A percentile compares a stretch with the other conserved stretches of the same genome.
phyloP scores from a whole-genome alignment of 2,113 vertebrate genomes.

The Ptilonorhynchus violaceus region DNA sequence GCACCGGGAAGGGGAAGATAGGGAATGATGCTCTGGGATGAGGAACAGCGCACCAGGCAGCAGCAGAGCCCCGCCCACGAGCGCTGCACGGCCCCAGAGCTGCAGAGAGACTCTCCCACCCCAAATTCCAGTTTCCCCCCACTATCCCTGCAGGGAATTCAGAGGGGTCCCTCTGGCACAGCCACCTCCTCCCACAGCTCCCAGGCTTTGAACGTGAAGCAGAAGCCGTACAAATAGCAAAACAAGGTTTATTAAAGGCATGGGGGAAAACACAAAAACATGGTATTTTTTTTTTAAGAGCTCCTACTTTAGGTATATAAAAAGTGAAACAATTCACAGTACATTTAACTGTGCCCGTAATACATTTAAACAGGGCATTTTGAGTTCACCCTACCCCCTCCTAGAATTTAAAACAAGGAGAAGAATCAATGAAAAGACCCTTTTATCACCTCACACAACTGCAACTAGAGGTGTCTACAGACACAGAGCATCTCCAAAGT shows the following conservation, averaged over 20 bases:
- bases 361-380: neutral
- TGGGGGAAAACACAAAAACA: neutral
- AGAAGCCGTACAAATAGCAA: neutral
- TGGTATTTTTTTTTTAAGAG: fast-evolving
- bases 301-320: neutral
- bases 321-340: neutral
- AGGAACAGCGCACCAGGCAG: neutral
- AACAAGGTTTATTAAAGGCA: neutral
- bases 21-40: neutral
- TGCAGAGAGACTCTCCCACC: neutral
- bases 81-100: neutral
- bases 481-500: neutral
- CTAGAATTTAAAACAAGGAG: neutral
- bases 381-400: neutral
- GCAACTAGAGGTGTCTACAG: neutral
- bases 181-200: neutral
- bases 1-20: fast-evolving
- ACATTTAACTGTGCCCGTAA: neutral
- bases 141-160: too few species aligned
- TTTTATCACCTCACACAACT: neutral
- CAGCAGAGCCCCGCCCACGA: neutral
- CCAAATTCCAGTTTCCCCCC: neutral
- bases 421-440: neutral
- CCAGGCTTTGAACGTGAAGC: fast-evolving
- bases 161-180: neutral